A percentile compares a stretch with the other conserved stretches of the same genome.
These are phyloP conservation scores for human (Homo sapiens) DNA, from an alignment of 2,113 vertebrate species.

Conservation along the genomic window DNA sequence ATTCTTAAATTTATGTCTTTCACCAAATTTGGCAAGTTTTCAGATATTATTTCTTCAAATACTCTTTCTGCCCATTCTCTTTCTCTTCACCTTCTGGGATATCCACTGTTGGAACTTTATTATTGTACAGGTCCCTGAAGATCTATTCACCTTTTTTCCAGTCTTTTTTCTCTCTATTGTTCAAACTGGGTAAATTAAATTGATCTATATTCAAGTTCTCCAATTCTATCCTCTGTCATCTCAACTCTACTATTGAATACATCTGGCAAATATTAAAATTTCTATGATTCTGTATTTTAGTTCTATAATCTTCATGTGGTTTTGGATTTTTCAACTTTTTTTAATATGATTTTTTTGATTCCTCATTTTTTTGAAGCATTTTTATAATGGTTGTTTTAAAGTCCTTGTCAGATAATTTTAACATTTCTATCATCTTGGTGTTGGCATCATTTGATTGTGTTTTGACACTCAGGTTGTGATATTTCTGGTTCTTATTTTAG, in stretches of 20 bases:
- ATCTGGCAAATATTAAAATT: not conserved
- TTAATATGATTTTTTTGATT: not conserved
- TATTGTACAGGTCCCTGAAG: not conserved
- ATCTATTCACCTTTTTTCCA: not conserved
- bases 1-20: not conserved
- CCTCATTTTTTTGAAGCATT: not conserved
- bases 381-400: not conserved
- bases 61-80: not conserved
- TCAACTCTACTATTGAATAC: not conserved
- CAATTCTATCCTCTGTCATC: not conserved
- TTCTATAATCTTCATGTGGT: not conserved
- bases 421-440: not conserved
- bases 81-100: not conserved
- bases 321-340: not conserved
- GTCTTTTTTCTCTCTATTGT: not conserved
- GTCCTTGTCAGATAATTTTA: not conserved
- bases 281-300: not conserved
- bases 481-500: not conserved
- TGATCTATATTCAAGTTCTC: not conserved
- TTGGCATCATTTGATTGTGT: not conserved
- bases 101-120: not conserved
- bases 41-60: not conserved
- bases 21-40: not conserved
- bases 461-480: not conserved
- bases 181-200: not conserved